phyloP scores from a whole-genome alignment of 1,140 invertebrate species.

The Danaus plexippus region DNA sequence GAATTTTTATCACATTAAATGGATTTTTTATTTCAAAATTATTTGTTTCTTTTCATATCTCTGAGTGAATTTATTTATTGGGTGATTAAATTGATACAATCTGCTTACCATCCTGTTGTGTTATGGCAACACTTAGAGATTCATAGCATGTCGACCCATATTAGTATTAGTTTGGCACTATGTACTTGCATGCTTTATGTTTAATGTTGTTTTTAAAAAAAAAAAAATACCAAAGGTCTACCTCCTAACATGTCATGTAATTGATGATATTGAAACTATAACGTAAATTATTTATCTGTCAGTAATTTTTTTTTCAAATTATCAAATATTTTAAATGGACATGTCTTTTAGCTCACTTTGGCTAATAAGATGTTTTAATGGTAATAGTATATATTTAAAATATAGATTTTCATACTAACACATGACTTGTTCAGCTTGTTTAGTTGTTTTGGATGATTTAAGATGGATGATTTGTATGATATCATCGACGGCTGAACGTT shows the following conservation, averaged over 20 bases:
- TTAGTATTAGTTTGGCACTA: too few species aligned
- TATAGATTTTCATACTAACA: too few species aligned
- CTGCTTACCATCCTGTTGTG: constrained; percentile 47
- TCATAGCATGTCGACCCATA: too few species aligned
- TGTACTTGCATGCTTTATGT: constrained; percentile 4
- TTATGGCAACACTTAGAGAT: constrained; percentile 26
- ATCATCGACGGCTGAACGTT: too few species aligned
- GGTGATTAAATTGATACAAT: constrained; percentile 61
- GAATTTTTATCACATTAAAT: constrained; percentile 62
- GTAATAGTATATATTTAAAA: too few species aligned
- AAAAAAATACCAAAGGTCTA: too few species aligned
- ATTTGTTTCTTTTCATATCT: constrained; percentile 40
- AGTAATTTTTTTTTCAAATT: constrained; percentile 16
- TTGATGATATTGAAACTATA: not conserved
- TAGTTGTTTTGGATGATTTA: too few species aligned
- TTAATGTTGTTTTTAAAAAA: not conserved
- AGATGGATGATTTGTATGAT: too few species aligned
- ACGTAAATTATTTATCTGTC: not conserved
- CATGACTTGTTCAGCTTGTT: too few species aligned
- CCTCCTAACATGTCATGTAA: constrained; percentile 7
- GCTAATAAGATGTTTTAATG: too few species aligned
- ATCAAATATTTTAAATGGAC: constrained; percentile 6
- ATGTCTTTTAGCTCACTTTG: too few species aligned
- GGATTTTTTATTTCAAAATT: constrained; percentile 35
- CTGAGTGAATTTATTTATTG: constrained; percentile 24